Percentiles rank a stretch among this genome's conserved stretches.
These are phyloP conservation scores for Melieria omissa DNA, from an alignment of 2,888 invertebrate species.

Conservation along the genomic window DNA sequence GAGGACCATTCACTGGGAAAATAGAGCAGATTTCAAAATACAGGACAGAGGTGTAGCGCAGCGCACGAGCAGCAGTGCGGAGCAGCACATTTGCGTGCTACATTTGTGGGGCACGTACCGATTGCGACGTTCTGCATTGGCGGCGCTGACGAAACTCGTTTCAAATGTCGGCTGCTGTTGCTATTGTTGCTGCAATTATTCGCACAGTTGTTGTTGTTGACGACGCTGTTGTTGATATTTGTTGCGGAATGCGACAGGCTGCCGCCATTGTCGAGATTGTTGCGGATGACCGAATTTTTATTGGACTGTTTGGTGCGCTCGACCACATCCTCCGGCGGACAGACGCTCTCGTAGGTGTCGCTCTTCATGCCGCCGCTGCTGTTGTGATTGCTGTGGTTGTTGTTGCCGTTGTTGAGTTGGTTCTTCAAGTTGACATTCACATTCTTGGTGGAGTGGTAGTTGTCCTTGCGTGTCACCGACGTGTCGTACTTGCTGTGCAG, in stretches of 20 bases:
- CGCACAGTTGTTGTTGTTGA: slow-evolving; percentile 61
- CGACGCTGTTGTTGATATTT: slow-evolving; percentile 67
- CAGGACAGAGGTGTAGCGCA: neutral
- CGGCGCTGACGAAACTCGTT: slow-evolving; percentile 72
- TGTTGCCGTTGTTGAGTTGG: slow-evolving; percentile 53
- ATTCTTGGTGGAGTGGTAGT: slow-evolving; percentile 48
- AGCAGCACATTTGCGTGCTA: neutral
- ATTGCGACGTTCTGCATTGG: slow-evolving; percentile 64
- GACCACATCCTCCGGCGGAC: slow-evolving; percentile 65
- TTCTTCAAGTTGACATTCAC: slow-evolving; percentile 64
- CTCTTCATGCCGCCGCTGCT: slow-evolving; percentile 57
- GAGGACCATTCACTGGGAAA: slow-evolving; percentile 69
- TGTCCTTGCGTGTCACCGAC: slow-evolving; percentile 55
- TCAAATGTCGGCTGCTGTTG: slow-evolving; percentile 65
- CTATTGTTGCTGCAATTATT: slow-evolving; percentile 45
- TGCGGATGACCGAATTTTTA: slow-evolving; percentile 63
- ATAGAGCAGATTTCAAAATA: neutral
- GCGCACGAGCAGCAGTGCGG: neutral
- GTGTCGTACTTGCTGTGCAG: slow-evolving; percentile 61
- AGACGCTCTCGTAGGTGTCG: slow-evolving; percentile 67
- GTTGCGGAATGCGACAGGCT: slow-evolving; percentile 41
- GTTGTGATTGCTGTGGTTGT: slow-evolving; percentile 11
- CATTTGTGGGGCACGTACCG: slow-evolving; percentile 49
- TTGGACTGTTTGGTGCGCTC: slow-evolving; percentile 65
- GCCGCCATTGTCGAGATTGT: slow-evolving; percentile 53